Base-by-base conservation (phyloP, 1,140 invertebrate genomes). In the Heterodera carotae region DNA sequence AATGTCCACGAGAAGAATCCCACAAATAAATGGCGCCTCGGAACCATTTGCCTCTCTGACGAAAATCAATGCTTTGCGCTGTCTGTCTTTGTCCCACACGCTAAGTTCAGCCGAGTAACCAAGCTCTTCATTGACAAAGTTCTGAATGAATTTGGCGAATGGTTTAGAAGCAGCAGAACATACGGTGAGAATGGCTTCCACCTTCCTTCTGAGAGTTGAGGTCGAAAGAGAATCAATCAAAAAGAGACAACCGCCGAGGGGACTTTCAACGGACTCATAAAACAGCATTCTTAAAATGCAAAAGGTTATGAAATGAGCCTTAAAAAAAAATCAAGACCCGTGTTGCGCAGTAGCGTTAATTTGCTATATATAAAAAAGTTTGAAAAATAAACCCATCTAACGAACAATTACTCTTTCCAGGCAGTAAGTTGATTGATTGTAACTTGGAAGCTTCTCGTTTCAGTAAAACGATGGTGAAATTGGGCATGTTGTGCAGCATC, bases 401-500 rank as follows among this genome's bases (percentile, higher is more conserved):
- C 12, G 39, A 59, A 33, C 73, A 67, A 6, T 15, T 36, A 83
- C 82, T 43, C 69, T 39, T 78, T 84, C 82, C 82, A 83, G 4
- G 53, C 31, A 18, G 76, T 33, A 53, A 81, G 25, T 56, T 83
- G 80, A 22, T 33, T 73, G 8, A 39, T 22, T 3, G 73, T 43
- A 48, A 83, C 75, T 22, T 71, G 36, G 53, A 83, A 84, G 18
- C 29, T 33, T 27, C 81, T 85, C 12, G 43, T 81, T 29, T 81
- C 34, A 15, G 62, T 75, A 60, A 84, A 84, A 7, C 83, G 69
- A 53, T 83, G 81, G 43, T 84, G 83, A 39, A 67, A 83, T 3
- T 66, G 36, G 53, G 53, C 62, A 53, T 83, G 82, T 31, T 70
- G 59, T 39, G 76, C 29, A 18, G 73, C 75, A 67, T 83, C 82